These are phyloP conservation scores for Phalloptychus januarius DNA, from an alignment of 2,797 vertebrate species.

Conservation along the genomic window DNA sequence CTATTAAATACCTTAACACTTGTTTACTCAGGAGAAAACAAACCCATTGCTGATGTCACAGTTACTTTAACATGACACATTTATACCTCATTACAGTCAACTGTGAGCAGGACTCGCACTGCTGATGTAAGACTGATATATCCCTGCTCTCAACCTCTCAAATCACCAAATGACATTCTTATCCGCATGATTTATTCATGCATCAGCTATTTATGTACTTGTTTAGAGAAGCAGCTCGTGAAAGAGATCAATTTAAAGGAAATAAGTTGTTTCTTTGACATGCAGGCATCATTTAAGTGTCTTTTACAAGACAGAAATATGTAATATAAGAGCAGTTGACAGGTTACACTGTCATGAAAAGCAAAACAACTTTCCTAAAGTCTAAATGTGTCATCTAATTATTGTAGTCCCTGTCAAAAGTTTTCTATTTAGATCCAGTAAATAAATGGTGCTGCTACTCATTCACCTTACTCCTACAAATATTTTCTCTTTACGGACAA, in stretches of 20 bases:
- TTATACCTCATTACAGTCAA: constrained; percentile 26
- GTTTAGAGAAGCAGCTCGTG: constrained; percentile 54
- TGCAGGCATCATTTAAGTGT: constrained; percentile 28
- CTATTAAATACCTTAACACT: constrained; percentile 63
- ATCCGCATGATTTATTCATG: constrained; percentile 72
- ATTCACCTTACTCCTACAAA: constrained; percentile 35
- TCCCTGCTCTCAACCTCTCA: constrained; percentile 25
- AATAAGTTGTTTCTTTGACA: constrained; percentile 28
- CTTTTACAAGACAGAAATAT: constrained; percentile 37
- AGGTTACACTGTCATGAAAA: constrained; percentile 27
- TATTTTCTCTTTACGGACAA: constrained; percentile 39
- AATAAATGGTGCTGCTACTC: constrained; percentile 28
- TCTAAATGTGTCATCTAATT: constrained; percentile 43
- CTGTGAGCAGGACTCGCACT: constrained; percentile 22
- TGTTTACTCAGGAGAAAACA: constrained; percentile 65
- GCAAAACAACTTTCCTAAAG: constrained; percentile 26
- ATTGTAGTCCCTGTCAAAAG: constrained; percentile 32
- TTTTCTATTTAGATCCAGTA: constrained; percentile 38
- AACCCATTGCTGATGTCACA: constrained; percentile 54
- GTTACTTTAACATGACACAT: constrained; percentile 47
- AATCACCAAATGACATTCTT: constrained; percentile 57
- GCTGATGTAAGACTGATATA: constrained; percentile 50
- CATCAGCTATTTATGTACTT: constrained; percentile 58
- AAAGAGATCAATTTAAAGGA: constrained; percentile 38
- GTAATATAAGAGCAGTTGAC: constrained; percentile 16